phyloP scores from a whole-genome alignment of 2,797 vertebrate genomes.

The Crenichthys baileyi region DNA sequence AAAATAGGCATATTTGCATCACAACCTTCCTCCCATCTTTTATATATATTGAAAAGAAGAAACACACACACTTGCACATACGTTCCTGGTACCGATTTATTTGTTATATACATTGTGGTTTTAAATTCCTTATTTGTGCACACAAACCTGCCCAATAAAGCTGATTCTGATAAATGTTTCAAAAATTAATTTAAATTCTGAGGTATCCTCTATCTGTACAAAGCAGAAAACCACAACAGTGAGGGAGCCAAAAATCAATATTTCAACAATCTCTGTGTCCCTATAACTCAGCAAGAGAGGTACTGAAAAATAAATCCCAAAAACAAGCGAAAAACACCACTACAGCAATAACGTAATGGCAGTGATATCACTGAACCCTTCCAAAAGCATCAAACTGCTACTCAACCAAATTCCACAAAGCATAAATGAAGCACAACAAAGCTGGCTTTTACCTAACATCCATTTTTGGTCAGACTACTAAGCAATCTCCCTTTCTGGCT shows the following conservation, averaged over 20 bases:
- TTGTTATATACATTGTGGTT: no score
- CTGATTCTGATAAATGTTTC: not conserved
- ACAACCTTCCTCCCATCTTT: no score
- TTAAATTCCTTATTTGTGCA: no score
- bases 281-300: not conserved
- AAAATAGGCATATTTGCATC: no score
- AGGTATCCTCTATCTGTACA: not conserved
- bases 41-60: no score
- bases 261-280: not conserved
- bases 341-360: slow-evolving; percentile 1
- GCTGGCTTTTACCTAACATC: not conserved
- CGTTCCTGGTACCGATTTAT: no score
- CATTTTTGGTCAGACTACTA: slow-evolving; percentile 13
- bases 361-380: slow-evolving; percentile 3
- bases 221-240: not conserved
- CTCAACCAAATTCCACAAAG: slow-evolving; percentile 6
- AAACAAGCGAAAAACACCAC: not conserved
- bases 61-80: no score
- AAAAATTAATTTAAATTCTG: not conserved
- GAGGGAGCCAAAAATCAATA: not conserved
- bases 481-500: slow-evolving; percentile 13
- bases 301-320: not conserved
- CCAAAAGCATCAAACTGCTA: not conserved
- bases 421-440: slow-evolving; percentile 9
- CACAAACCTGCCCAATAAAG: no score